A percentile compares a stretch with the other conserved stretches of the same genome.
These are phyloP conservation scores for Dicycla oo DNA, from an alignment of 2,888 invertebrate species.

Conservation along the genomic window DNA sequence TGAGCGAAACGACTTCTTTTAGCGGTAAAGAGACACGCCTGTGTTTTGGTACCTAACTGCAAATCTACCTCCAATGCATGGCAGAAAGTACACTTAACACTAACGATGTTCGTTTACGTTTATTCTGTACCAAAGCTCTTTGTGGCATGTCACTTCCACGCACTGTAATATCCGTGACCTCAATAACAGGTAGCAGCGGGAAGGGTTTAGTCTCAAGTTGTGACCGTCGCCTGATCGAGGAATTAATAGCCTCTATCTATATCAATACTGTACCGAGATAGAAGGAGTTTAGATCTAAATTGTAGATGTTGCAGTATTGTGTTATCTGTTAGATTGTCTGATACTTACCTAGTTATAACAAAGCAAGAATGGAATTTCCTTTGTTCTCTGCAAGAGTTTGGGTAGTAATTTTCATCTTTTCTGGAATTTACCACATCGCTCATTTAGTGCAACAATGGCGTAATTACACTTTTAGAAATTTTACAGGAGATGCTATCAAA, in stretches of 20 bases:
- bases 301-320: neutral
- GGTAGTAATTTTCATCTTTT: neutral
- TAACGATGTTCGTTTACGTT: neutral
- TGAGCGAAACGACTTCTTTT: no score
- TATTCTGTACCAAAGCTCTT: neutral
- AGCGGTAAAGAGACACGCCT: no score
- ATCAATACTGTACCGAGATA: neutral
- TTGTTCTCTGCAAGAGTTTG: neutral
- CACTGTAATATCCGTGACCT: slow-evolving; percentile 32
- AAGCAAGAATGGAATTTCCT: neutral
- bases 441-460: no score
- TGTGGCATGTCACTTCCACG: slow-evolving; percentile 38
- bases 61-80: neutral
- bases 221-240: slow-evolving; percentile 55
- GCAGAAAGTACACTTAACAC: neutral
- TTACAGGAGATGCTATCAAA: no score
- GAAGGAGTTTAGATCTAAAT: neutral
- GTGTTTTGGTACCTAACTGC: neutral
- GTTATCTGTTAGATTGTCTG: neutral
- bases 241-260: slow-evolving; percentile 48
- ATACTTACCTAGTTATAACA: neutral
- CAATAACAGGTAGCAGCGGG: slow-evolving; percentile 54
- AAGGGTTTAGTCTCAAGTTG: slow-evolving; percentile 54
- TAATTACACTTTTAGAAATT: no score
- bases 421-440: neutral